These are phyloP conservation scores for rabbit (Oryctolagus cuniculus) DNA, from an alignment of 2,113 vertebrate genomes.

Conservation along the genomic window DNA sequence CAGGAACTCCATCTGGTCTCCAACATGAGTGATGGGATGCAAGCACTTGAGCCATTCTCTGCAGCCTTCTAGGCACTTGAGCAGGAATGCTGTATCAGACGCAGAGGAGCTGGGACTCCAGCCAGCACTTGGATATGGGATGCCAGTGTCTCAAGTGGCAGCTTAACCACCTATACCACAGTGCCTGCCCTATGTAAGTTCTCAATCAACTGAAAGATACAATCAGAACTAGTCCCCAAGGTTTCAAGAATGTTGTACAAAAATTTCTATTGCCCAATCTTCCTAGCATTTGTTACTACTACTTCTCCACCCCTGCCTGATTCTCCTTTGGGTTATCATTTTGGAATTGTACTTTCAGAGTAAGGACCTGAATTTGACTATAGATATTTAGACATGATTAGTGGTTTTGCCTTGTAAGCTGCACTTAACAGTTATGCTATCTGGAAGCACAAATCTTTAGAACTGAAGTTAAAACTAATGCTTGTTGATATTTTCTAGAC, in stretches of 20 bases:
- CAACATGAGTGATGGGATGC: no score
- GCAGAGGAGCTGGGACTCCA: no score
- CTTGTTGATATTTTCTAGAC: background rate
- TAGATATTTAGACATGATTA: background rate
- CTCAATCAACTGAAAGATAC: background rate
- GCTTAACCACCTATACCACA: no score
- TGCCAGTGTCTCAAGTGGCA: no score
- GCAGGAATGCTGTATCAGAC: no score
- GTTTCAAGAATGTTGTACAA: slow-evolving; percentile 41
- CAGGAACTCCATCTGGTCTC: no score
- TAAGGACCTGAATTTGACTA: slow-evolving; percentile 58
- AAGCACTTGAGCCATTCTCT: no score
- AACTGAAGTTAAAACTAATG: slow-evolving; percentile 12
- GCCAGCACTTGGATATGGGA: no score
- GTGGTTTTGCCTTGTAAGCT: background rate
- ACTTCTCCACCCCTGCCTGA: background rate
- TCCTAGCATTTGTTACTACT: slow-evolving; percentile 1
- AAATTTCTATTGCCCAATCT: slow-evolving; percentile 12
- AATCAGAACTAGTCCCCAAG: slow-evolving; percentile 22
- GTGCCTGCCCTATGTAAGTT: no score
- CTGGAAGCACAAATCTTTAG: slow-evolving; percentile 40
- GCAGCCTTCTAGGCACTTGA: no score
- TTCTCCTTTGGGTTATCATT: slow-evolving; percentile 24
- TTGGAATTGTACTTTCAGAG: slow-evolving; percentile 44
- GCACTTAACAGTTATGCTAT: slow-evolving; percentile 27